Percentiles rank a stretch among this genome's conserved stretches.
Evolutionary conservation across 2,888 invertebrate genomes (phyloP).

Genomic region (Emmelina monodactyla): DNA sequence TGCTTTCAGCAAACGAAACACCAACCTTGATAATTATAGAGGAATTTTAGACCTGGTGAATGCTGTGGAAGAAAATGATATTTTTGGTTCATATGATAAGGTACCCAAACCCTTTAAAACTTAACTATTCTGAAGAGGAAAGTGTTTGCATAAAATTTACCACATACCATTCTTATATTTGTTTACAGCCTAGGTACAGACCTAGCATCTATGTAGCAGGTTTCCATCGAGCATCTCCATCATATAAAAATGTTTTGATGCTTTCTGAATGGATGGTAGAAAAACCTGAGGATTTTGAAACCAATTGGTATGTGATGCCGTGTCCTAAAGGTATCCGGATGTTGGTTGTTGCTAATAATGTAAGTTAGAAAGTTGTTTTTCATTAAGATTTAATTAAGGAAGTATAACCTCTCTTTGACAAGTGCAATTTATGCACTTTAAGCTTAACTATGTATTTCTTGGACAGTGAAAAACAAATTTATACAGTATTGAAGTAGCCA

Average conservation of each 20-base stretch:
- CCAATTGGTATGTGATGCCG: constrained; percentile 77
- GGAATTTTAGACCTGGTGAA: constrained; percentile 55
- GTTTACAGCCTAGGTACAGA: constrained; percentile 33
- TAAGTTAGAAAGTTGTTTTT: too few species aligned
- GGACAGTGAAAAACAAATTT: too few species aligned
- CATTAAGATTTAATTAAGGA: too few species aligned
- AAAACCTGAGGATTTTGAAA: constrained; percentile 76
- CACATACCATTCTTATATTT: constrained; percentile 6
- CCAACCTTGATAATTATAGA: constrained; percentile 52
- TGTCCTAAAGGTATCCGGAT: constrained; percentile 86
- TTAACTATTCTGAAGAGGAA: not conserved
- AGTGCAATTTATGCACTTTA: too few species aligned
- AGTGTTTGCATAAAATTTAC: not conserved
- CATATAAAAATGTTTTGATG: constrained; percentile 73
- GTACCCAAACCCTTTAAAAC: constrained; percentile 7
- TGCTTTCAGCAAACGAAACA: constrained; percentile 51
- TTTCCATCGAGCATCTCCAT: constrained; percentile 30
- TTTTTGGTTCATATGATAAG: constrained; percentile 18
- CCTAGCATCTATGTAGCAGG: constrained; percentile 54
- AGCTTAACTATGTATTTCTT: too few species aligned
- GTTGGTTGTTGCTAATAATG: constrained; percentile 80
- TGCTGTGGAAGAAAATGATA: constrained; percentile 22
- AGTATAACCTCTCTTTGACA: too few species aligned
- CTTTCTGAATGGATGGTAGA: constrained; percentile 94
- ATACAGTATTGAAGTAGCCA: too few species aligned